Evolutionary conservation across 2,797 vertebrate genomes (phyloP), one percentile per base, ranked within the genome.

Genomic region (Austrolebias charrua): DNA sequence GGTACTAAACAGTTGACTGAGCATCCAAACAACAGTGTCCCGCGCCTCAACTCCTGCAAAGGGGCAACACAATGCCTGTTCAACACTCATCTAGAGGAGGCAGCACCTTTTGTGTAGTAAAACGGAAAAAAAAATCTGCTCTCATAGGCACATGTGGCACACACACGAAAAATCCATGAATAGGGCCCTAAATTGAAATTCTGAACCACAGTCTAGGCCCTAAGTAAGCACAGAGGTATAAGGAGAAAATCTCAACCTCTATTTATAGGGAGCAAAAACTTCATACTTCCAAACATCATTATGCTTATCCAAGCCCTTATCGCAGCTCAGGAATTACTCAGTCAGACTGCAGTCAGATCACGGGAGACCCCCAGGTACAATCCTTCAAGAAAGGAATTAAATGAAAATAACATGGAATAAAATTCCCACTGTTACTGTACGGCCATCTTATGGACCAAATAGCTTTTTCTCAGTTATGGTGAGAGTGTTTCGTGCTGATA

Each of bases 241-340:
- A 80, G 77, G 79, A 69, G 73, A 87, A 77, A 90, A 85, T 89
- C 81, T 61, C 63, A 79, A 72, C 84, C 79, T 81, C 74, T 63
- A 80, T 85, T 91, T 86, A 90, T 81, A 89, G 76, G 82, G 66
- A 86, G 86, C 79, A 70, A 79, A 89, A 88, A 83, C 83, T 79
- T 86, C 85, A 89, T 86, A 86, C 84, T 79, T 85, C 84, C 85
- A 89, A 89, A 89, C 71, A 69, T 86, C 86, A 88, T 90, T 89
- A 87, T 82, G 78, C 85, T 89, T 90, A 90, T 91, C 90, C 78
- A 49, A 75, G 72, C 72, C 73, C 78, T 91, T 90, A 91, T 92
- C 89, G 46, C 71, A 28, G 74, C 76, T 67, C 64, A 69, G 73
- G 69, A 87, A 88, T 86, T 76, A 88, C 83, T 76, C 73, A 78